These are phyloP conservation scores for Eospalax fontanierii DNA, from an alignment of 2,797 vertebrate genomes.

Conservation along the genomic window DNA sequence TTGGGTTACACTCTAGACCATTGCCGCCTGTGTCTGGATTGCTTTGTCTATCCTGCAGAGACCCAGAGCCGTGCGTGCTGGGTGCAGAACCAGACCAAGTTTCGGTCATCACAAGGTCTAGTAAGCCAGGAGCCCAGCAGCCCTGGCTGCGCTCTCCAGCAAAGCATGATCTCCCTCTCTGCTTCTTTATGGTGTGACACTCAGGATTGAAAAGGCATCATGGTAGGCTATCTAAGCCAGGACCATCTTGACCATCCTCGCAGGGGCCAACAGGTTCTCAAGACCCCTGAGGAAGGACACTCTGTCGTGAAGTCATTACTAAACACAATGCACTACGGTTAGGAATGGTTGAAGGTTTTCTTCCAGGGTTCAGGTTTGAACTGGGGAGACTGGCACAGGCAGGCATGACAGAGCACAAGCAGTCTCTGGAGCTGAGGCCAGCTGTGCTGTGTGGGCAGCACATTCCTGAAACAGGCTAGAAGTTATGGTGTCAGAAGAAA, in stretches of 20 bases:
- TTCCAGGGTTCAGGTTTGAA: neutral
- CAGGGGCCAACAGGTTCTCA: neutral
- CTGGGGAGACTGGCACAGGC: neutral
- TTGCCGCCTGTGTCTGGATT: neutral
- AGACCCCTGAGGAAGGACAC: neutral
- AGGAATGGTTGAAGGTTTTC: neutral
- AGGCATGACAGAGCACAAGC: no score
- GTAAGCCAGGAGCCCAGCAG: no score
- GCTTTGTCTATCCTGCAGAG: fast-evolving
- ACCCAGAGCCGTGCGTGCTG: fast-evolving
- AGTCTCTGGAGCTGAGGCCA: no score
- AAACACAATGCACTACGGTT: neutral
- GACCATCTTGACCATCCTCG: neutral
- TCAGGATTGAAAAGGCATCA: fast-evolving
- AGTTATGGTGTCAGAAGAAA: no score
- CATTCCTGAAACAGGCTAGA: fast-evolving
- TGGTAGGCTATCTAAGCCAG: neutral
- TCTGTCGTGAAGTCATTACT: neutral
- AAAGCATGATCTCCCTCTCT: fast-evolving
- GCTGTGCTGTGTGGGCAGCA: neutral
- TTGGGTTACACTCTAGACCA: fast-evolving
- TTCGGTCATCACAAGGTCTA: fast-evolving
- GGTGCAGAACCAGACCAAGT: no score
- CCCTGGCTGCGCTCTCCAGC: fast-evolving
- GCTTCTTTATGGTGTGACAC: fast-evolving